Percentiles rank a stretch among this genome's conserved stretches.
Conservation (phyloP, 2,797 vertebrate species). For the Meda fulgida region DNA sequence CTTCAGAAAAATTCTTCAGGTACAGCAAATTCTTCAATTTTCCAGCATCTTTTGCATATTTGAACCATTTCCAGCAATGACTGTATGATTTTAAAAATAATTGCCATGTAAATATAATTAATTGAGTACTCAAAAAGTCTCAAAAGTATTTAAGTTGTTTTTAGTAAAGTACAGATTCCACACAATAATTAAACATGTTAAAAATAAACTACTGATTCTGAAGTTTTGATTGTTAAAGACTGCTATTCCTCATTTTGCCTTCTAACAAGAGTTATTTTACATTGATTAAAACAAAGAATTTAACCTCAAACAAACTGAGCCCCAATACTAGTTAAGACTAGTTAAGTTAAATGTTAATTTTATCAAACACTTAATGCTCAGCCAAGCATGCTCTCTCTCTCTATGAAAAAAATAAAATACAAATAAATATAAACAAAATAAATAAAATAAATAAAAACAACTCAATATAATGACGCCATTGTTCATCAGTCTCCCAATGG, state of each 20-base stretch:
- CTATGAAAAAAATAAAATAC: neutral
- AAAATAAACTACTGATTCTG: neutral
- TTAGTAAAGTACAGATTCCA: neutral
- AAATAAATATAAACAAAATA: neutral
- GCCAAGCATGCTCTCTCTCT: constrained; percentile 32
- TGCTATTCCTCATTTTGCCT: neutral
- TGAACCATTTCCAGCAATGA: too few relatives aligned
- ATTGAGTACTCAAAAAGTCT: neutral
- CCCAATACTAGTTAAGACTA: neutral
- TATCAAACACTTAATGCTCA: constrained; percentile 41
- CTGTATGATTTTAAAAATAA: too few relatives aligned
- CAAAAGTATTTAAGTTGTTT: neutral
- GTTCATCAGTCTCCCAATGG: constrained; percentile 35
- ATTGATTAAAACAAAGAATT: neutral
- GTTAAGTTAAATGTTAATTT: constrained; percentile 24
- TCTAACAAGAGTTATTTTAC: neutral
- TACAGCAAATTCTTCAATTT: too few relatives aligned
- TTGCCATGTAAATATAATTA: neutral
- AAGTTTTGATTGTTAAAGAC: neutral
- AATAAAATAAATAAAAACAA: neutral
- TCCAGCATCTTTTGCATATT: too few relatives aligned
- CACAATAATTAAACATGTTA: neutral
- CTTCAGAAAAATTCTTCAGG: too few relatives aligned
- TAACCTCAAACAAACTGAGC: neutral
- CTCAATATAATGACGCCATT: constrained; percentile 37